phyloP scores from a whole-genome alignment of 2,113 vertebrate genomes.

The Progne subis region DNA sequence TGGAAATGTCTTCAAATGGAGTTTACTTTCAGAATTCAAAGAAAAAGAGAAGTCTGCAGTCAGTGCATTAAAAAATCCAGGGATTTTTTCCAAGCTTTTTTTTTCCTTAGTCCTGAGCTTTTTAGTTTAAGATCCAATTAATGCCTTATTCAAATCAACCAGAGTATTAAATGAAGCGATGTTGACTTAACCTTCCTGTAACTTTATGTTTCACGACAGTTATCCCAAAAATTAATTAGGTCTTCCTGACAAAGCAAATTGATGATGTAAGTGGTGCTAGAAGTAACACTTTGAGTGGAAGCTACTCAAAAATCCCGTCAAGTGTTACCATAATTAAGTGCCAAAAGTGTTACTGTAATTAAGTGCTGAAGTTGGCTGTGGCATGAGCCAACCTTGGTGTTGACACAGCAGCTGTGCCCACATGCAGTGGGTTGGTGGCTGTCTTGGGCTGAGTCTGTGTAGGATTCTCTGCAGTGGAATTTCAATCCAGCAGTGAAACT shows the following conservation, averaged over 20 bases:
- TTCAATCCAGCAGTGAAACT: background rate
- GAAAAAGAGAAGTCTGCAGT: conserved; percentile 10
- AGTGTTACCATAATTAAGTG: background rate
- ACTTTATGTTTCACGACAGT: background rate
- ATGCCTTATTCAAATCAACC: background rate
- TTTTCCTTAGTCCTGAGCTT: conserved; percentile 41
- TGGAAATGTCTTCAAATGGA: conserved; percentile 44
- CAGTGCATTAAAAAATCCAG: background rate
- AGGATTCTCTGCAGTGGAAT: background rate
- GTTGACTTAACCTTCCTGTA: conserved; percentile 8
- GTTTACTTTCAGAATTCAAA: conserved; percentile 47
- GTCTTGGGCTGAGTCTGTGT: background rate
- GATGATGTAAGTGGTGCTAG: conserved; percentile 1
- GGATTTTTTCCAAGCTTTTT: conserved; percentile 13
- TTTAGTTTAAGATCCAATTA: conserved; percentile 28
- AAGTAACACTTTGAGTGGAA: conserved; percentile 39
- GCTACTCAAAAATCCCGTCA: background rate
- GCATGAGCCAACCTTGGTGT: background rate
- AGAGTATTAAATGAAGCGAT: conserved; percentile 3
- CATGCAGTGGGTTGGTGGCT: accelerated
- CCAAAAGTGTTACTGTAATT: background rate
- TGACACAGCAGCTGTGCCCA: background rate
- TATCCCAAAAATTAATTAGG: conserved; percentile 13
- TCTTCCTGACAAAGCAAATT: background rate
- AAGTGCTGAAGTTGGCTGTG: background rate